phyloP scores from a whole-genome alignment of 2,797 vertebrate species.

The Fratercula arctica region DNA sequence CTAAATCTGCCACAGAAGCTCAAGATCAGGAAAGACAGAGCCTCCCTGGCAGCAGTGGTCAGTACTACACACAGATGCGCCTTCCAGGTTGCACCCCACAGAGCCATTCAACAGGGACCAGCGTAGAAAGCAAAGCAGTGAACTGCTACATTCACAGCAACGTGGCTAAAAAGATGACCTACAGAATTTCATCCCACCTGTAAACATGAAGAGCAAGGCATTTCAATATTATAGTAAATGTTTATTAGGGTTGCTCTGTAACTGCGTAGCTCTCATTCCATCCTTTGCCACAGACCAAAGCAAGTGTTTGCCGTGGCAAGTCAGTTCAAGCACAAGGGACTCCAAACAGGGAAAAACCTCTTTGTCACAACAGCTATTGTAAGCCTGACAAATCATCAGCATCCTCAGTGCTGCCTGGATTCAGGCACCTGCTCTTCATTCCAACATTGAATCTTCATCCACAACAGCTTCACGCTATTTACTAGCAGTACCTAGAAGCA shows the following conservation, averaged over 20 bases:
- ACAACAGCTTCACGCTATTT: not conserved
- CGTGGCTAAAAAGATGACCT: rapidly evolving
- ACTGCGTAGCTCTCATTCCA: not conserved
- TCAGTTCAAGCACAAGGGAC: not conserved
- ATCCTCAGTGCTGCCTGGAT: not conserved
- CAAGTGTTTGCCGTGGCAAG: not conserved
- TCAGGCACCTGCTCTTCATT: not conserved
- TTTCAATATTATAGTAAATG: not conserved
- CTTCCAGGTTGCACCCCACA: rapidly evolving
- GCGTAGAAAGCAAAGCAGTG: rapidly evolving
- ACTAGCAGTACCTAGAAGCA: not conserved
- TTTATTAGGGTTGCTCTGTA: not conserved
- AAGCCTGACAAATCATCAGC: not conserved
- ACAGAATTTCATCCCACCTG: not conserved
- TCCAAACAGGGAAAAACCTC: not conserved
- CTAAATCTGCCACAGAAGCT: not conserved
- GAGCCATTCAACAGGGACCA: not conserved
- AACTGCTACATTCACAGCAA: not conserved
- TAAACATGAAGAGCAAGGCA: not conserved
- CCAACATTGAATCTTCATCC: not conserved
- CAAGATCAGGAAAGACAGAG: not conserved
- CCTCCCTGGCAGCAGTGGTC: rapidly evolving
- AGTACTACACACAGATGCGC: rapidly evolving
- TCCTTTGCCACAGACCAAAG: not conserved
- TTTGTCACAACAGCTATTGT: rapidly evolving